Base-by-base conservation (phyloP, 2,797 vertebrate genomes). In the Chaetophractus vellerosus region DNA sequence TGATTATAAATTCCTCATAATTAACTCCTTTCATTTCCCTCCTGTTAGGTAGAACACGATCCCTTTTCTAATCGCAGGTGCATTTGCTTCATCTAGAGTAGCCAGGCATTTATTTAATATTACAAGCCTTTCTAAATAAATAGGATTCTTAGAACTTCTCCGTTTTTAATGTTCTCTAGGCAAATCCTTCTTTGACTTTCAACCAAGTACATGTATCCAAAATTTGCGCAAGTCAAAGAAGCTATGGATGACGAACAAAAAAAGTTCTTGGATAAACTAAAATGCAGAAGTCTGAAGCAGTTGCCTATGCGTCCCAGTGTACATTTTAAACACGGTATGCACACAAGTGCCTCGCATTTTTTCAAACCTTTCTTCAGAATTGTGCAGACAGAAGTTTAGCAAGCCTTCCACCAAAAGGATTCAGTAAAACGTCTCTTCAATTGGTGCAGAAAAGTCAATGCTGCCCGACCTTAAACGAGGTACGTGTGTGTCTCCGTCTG, bases 151-250 rank as follows among this genome's bases (percentile, higher is more conserved):
- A 28, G 5, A 38, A 4, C 10, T 45, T 45, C 59, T 63, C 59
- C 45, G 14, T 63, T 63, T 31, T 28, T 63, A 45, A 23, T 81
- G 16, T 9, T 45, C 6, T 28, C 24, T 80, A 48, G n/a, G 31
- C 12, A 64, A n/a, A n/a, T 33, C 7, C 10, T 33, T 33, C n/a
- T n/a, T n/a, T 64, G 23, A 15, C 21, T 81, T 96, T 59, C 97
- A 99, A 99, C 99, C 91, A 99, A 99, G 98, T 99, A 99, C 28
- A 99, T 99, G 85, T 99, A 99, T 98, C 99, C 99, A 94, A 99
- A 99, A 96, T 98, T 99, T 98, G 99, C 95, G 99, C 99, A 91
- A 99, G 99, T 97, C 99, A 99, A 99, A 98, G 99, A 99, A 97
- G 99, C 99, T 63, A 99, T 99, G 6, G 99, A 99, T 92, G 99